Conservation (phyloP, 1,140 invertebrate species). For the Matsumurasca onukii region DNA sequence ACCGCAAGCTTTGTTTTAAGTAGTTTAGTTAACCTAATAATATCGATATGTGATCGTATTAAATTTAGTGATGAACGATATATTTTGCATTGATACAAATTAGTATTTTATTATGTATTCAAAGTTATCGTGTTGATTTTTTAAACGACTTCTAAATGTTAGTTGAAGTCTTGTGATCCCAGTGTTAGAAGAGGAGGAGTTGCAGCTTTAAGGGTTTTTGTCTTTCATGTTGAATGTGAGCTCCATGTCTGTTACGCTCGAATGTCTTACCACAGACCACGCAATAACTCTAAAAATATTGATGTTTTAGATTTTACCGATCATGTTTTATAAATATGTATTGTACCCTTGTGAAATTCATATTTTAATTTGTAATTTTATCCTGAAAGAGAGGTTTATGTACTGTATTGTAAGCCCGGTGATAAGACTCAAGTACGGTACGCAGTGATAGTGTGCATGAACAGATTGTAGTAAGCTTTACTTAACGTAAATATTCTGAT, state of each 20-base stretch:
- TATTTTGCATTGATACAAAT: constrained; percentile 28
- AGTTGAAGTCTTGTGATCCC: constrained; percentile 27
- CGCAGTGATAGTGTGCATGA: constrained; percentile 3
- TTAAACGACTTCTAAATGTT: constrained; percentile 22
- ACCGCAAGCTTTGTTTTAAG: constrained; percentile 25
- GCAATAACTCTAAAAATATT: constrained; percentile 1
- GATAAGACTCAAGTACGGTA: constrained; percentile 17
- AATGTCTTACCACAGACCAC: constrained; percentile 5
- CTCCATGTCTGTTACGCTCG: not conserved
- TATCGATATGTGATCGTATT: constrained; percentile 27
- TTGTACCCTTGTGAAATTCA: not conserved
- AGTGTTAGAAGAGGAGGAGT: not conserved
- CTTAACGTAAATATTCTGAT: constrained; percentile 21
- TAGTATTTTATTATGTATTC: constrained; percentile 32
- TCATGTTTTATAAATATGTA: not conserved
- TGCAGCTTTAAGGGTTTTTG: constrained; percentile 21
- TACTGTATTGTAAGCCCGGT: not conserved
- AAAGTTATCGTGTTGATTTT: constrained; percentile 20
- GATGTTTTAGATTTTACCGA: not conserved
- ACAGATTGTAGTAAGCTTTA: constrained; percentile 1
- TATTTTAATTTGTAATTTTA: constrained; percentile 19
- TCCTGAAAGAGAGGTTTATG: not conserved
- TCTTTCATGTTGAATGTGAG: constrained; percentile 19
- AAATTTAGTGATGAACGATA: constrained; percentile 27
- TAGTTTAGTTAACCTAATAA: constrained; percentile 27